phyloP scores from a whole-genome alignment of 2,888 invertebrate species.

The Rhorus exstirpatorius region DNA sequence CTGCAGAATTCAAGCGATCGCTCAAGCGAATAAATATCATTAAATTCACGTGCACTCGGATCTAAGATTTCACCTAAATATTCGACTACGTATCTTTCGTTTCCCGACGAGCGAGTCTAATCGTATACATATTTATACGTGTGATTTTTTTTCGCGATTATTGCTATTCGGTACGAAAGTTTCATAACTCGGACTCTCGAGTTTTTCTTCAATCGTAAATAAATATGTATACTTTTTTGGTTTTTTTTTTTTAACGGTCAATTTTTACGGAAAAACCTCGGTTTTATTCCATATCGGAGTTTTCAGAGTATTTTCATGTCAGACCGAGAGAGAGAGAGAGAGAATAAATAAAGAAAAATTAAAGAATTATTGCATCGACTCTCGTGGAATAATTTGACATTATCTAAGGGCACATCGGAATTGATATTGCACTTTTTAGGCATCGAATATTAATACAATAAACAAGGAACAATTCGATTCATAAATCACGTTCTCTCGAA shows the following conservation, averaged over 20 bases:
- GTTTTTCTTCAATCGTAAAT: slow-evolving; percentile 26
- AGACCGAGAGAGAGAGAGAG: background rate
- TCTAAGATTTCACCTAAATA: slow-evolving; percentile 38
- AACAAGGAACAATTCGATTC: slow-evolving; percentile 39
- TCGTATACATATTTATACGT: slow-evolving; percentile 5
- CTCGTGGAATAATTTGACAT: slow-evolving; percentile 22
- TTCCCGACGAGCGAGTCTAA: slow-evolving; percentile 13
- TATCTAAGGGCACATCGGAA: slow-evolving; percentile 51
- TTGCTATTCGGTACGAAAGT: slow-evolving; percentile 56
- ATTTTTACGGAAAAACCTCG: background rate
- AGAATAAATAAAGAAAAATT: background rate
- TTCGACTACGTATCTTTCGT: slow-evolving; percentile 49
- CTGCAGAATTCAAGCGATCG: slow-evolving; percentile 24
- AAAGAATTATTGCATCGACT: slow-evolving; percentile 29
- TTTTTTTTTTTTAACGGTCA: slow-evolving; percentile 8
- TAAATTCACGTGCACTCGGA: slow-evolving; percentile 48
- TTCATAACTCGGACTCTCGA: slow-evolving; percentile 26
- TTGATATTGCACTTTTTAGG: slow-evolving; percentile 64
- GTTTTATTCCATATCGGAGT: background rate
- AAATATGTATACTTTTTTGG: slow-evolving; percentile 30
- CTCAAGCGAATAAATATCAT: slow-evolving; percentile 40
- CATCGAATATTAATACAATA: slow-evolving; percentile 41
- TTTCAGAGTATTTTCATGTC: slow-evolving; percentile 18
- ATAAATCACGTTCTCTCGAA: slow-evolving; percentile 46
- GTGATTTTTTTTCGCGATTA: slow-evolving; percentile 46